phyloP scores from a whole-genome alignment of 2,113 vertebrate species.

The Xerus inauris region DNA sequence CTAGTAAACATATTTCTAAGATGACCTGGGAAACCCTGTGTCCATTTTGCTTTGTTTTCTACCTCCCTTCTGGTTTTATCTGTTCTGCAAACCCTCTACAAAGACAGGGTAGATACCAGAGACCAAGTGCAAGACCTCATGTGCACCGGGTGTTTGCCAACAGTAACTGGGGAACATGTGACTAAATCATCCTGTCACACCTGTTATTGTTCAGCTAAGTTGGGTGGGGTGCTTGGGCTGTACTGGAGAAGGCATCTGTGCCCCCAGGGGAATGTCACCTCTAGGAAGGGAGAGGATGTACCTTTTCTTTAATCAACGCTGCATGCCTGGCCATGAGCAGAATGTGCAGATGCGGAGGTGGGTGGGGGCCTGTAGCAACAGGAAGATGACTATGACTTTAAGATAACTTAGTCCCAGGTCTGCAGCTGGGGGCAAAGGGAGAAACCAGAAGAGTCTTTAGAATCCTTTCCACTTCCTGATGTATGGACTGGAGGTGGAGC shows the following conservation, averaged over 20 bases:
- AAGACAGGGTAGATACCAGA: background rate
- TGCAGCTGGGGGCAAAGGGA: background rate
- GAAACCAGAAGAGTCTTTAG: too few species aligned
- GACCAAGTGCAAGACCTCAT: background rate
- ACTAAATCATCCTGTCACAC: background rate
- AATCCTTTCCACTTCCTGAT: background rate
- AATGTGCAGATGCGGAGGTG: background rate
- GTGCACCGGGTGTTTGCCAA: too few species aligned
- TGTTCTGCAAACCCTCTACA: background rate
- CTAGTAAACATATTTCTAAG: background rate
- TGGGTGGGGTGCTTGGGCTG: background rate
- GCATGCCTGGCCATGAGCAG: background rate
- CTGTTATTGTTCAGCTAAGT: rapidly evolving
- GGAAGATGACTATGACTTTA: background rate
- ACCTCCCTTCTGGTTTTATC: background rate
- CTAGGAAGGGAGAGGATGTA: background rate
- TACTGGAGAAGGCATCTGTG: background rate
- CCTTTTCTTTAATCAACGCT: background rate
- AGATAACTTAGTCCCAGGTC: background rate
- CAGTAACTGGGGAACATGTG: too few species aligned
- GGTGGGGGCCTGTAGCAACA: background rate
- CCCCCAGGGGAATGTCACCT: background rate
- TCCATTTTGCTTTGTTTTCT: background rate
- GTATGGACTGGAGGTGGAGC: background rate
- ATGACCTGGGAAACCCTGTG: background rate